Base-by-base conservation (phyloP, 2,888 invertebrate genomes). In the Stenodera caucasica region DNA sequence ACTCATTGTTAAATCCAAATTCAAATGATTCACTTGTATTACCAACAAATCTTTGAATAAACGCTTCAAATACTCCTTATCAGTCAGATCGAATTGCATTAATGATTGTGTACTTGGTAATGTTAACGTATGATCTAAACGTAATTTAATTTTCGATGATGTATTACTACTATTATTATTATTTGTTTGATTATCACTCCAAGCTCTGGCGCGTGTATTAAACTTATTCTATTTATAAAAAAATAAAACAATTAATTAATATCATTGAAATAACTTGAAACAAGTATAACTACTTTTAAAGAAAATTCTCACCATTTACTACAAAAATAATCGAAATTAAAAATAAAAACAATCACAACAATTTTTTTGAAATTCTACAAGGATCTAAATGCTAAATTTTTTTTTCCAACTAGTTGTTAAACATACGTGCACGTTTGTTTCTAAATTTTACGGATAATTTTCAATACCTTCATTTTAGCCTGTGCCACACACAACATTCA, bases 141-240 rank as follows among this genome's bases (percentile, higher is more conserved):
- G 82, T 37, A 88, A 68, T 68, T 85, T 85, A 15, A 89, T 81
- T 64, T 85, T 83, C 1, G 88, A 84, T 49, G 77, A 69, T 74
- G 82, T 65, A 73, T 82, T 78, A 78, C 83, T 61, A 66, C 81
- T n/a, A n/a, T n/a, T 81, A 45, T 79, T 81, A 11, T 18, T 40
- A 18, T 40, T 40, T 18, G 40, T 40, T 18, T 18, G 40, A 12
- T 89, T 87, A 75, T 92, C 89, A 50, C 87, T 84, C 92, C 92
- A 94, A 18, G 90, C 92, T 69, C 92, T 86, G 60, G 91, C 89
- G 52, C 93, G 85, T 74, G 91, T 90, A 68, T 88, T 88, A 81
- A 93, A 93, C 79, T 93, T 93, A 72, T 85, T 89, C 92, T 92
- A 83, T 57, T 62, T 65, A 72, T 11, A 9, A 5, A 60, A 68